Base-by-base conservation (phyloP, 2,797 vertebrate genomes). In the Scolopax bukidnonensis region DNA sequence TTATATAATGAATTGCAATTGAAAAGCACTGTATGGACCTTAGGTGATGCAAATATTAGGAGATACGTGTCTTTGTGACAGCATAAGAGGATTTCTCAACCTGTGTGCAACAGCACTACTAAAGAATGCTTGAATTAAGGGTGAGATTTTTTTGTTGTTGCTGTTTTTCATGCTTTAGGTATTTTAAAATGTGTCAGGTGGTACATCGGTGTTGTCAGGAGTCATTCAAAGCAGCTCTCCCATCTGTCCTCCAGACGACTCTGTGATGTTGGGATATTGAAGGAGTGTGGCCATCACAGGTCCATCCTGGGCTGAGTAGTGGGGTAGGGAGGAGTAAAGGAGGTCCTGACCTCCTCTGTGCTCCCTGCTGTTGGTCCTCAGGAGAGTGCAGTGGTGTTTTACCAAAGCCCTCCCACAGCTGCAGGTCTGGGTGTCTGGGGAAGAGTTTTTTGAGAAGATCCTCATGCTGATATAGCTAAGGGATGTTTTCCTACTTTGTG, bases 221-320 rank as follows among this genome's bases (percentile, higher is more conserved):
- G 25, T 63, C 25, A 32, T 38, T 73, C 28, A 8, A 17, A 87
- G 40, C 3, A 2, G 2, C 28, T 87, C 76, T 89, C 25, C 18
- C 17, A 1, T 19, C 10, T 56, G 51, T 60, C 25, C 18, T 74
- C 16, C 9, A 13, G 73, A 64, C 45, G 32, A 24, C 18, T 48
- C 33, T 32, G 21, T 20, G 0, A 12, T 54, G 33, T 30, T 1
- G 88, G n/a, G 38, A 59, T 79, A 36, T 23, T 53, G 77, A 83
- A 67, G 60, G 41, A 75, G 4, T 0, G 0, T 3, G 3, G 23
- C 30, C 6, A 2, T 80, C 11, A 2, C 9, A 43, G 50, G 8
- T 76, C 33, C 60, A 0, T 18, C 38, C 11, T 41, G 20, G 50
- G 7, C 27, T 60, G 25, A 32, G 0, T 3, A 19, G 20, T 0